A percentile compares a stretch with the other conserved stretches of the same genome.
Conservation (phyloP, 1,140 invertebrate genomes). For the Ephestia elutella region DNA sequence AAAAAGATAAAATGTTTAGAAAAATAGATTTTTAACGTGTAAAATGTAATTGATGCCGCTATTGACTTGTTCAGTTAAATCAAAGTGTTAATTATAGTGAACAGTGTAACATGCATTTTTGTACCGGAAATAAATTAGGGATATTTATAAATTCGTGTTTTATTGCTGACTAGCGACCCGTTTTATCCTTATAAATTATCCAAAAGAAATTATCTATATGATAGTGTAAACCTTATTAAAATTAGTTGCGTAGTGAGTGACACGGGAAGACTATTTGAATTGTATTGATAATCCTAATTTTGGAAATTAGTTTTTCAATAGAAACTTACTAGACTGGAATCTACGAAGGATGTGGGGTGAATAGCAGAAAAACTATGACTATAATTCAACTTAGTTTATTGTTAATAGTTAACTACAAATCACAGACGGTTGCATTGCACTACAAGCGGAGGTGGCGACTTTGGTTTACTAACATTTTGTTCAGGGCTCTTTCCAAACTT, state of each 20-base stretch:
- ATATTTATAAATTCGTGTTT: conserved; percentile 12
- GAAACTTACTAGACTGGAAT: too few species aligned
- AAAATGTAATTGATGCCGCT: not conserved
- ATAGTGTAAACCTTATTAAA: too few species aligned
- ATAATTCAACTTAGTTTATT: conserved; percentile 36
- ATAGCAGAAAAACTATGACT: conserved; percentile 15
- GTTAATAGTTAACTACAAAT: conserved; percentile 41
- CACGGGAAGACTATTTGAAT: too few species aligned
- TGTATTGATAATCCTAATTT: too few species aligned
- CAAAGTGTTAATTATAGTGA: conserved; percentile 12
- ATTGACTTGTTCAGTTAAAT: conserved; percentile 3
- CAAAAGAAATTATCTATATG: too few species aligned
- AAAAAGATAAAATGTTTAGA: not conserved
- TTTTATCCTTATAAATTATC: too few species aligned
- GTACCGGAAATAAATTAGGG: conserved; percentile 32
- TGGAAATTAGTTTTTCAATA: too few species aligned
- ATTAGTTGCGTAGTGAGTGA: too few species aligned
- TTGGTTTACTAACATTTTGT: not conserved
- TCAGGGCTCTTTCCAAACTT: not conserved
- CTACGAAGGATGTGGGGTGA: too few species aligned
- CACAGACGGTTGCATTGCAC: conserved; percentile 33
- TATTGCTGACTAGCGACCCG: not conserved
- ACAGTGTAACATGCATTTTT: conserved; percentile 36
- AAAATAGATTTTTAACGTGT: not conserved
- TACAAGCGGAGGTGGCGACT: not conserved